Evolutionary conservation across 2,113 vertebrate species (phyloP), one percentile per base, ranked within the genome.

Genomic region (Phrynosoma platyrhinos): DNA sequence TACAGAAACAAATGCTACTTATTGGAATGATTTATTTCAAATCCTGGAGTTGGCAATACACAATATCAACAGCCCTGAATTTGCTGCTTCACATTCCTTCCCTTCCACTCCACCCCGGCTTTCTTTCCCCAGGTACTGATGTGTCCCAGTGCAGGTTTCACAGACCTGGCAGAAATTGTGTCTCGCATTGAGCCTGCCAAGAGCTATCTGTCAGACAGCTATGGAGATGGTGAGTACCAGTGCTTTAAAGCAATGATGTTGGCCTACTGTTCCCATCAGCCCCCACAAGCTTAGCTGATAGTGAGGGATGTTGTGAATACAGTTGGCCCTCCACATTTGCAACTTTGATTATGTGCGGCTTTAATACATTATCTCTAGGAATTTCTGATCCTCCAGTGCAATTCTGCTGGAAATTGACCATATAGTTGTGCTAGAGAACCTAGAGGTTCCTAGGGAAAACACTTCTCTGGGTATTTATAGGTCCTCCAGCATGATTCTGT

Each of bases 91-190:
- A n/a, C 42, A 52, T 83, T 21, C 4, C 27, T 20, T 55, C 25
- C 27, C 47, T 6, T 1, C 13, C 77, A 47, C 10, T 42, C 30
- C 40, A 9, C 55, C 25, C 4, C 23, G 75, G 9, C 23, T 58
- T 82, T 68, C 14, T 0, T 55, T 42, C 69, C 0, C 0, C 66
- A 95, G 96, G 94, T 97, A 0, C 97, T 96, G 36, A 95, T 97
- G 0, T 98, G 96, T 91, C 96, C 97, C 55, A 98, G 94, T 30
- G 98, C 98, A 0, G 98, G 98, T 86, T 99, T 99, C 96, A 99
- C 98, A 0, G 98, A 99, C 94, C 95, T 99, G 88, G 98, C 98
- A 0, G 98, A 99, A 95, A 99, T 99, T 0, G 98, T 99, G 52
- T 98, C 98, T 79, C 96, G 98, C 81, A 99, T 99, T 4, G 98